Evolutionary conservation across 2,797 vertebrate genomes (phyloP).

Genomic region (Scomberomorus guttatus): DNA sequence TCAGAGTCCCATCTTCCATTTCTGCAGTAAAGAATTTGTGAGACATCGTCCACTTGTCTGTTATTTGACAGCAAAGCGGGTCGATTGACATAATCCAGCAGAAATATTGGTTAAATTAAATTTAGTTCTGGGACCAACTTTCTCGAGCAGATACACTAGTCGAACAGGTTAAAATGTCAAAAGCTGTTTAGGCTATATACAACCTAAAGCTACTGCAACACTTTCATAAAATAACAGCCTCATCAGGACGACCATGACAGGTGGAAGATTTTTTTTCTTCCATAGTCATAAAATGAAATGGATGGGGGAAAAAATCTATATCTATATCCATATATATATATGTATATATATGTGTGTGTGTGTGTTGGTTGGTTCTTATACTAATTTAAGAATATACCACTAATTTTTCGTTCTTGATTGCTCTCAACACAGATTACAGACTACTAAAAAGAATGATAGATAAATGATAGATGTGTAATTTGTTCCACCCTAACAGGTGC

Average conservation of each 20-base stretch:
- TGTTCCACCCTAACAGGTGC: not conserved
- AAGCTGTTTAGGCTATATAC: not conserved
- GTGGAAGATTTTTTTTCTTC: too few relatives aligned
- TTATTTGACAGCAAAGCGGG: not conserved
- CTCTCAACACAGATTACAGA: too few relatives aligned
- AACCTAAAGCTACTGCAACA: not conserved
- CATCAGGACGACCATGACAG: too few relatives aligned
- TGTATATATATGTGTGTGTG: too few relatives aligned
- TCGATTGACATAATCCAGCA: not conserved
- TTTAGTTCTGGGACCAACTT: not conserved
- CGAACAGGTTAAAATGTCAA: not conserved
- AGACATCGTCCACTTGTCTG: not conserved
- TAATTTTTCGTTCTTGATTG: too few relatives aligned
- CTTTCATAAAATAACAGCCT: too few relatives aligned
- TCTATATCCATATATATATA: too few relatives aligned
- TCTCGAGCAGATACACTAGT: not conserved
- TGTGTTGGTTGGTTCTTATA: too few relatives aligned
- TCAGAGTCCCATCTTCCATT: not conserved
- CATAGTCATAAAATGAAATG: too few relatives aligned
- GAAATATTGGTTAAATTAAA: not conserved
- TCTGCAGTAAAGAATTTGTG: not conserved
- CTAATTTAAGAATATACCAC: too few relatives aligned
- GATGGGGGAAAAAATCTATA: too few relatives aligned
- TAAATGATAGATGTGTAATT: not conserved
- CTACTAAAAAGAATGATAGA: not conserved